A percentile compares a stretch with the other conserved stretches of the same genome.
Conservation (phyloP, 2,113 vertebrate species). For the Marmota monax region DNA sequence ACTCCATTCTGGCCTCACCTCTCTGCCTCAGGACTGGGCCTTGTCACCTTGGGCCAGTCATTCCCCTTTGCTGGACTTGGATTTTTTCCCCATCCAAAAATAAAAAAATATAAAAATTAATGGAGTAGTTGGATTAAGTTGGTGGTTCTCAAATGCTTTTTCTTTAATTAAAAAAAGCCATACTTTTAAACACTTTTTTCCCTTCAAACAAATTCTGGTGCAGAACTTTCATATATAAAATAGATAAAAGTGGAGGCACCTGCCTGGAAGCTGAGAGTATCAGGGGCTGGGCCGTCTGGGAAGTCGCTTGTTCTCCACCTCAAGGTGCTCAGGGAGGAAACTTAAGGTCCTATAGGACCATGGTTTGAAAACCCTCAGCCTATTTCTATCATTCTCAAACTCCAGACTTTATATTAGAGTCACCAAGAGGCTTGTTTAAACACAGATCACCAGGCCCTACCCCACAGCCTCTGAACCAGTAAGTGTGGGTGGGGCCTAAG, state of each 20-base stretch:
- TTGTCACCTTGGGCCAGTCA: neutral
- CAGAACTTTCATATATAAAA: neutral
- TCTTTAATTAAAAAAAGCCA: neutral
- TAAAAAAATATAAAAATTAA: neutral
- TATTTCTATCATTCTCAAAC: neutral
- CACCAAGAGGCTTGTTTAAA: neutral
- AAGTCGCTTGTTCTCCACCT: neutral
- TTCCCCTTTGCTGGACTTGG: neutral
- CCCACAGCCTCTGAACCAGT: neutral
- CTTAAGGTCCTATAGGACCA: neutral
- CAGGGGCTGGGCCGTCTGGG: neutral
- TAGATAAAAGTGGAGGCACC: neutral
- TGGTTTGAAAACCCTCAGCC: neutral
- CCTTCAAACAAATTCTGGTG: neutral
- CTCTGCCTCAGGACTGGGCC: neutral
- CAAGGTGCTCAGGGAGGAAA: neutral
- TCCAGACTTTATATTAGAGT: neutral
- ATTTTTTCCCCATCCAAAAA: neutral
- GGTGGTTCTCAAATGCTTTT: neutral
- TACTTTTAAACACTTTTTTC: neutral
- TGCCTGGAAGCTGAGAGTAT: no score
- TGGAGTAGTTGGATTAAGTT: neutral
- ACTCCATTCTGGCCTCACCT: neutral
- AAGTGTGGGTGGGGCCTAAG: neutral
- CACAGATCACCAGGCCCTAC: fast-evolving